A percentile compares a stretch with the other conserved stretches of the same genome.
These are phyloP conservation scores for Cantharis rustica DNA, from an alignment of 2,888 invertebrate genomes.

Conservation along the genomic window DNA sequence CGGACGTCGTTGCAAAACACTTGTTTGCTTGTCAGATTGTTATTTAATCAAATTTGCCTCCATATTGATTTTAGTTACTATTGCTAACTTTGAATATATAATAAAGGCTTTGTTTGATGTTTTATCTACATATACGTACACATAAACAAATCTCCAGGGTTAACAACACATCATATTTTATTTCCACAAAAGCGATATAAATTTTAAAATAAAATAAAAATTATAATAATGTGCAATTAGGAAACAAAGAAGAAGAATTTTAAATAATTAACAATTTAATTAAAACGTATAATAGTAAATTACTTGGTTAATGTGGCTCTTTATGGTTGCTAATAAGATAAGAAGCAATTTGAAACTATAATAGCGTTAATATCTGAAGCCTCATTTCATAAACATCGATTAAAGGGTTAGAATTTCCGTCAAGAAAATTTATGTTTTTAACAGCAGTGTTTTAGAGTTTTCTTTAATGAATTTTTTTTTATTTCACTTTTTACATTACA, in stretches of 20 bases:
- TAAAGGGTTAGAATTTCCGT: slow-evolving; percentile 46
- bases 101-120: slow-evolving; percentile 20
- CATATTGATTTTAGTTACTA: slow-evolving; percentile 21
- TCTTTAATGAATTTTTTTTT: background rate
- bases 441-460: background rate
- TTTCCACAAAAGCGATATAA: background rate
- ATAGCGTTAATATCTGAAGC: slow-evolving; percentile 55
- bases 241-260: slow-evolving; percentile 39
- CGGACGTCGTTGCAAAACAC: slow-evolving; percentile 20
- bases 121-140: background rate
- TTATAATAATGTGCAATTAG: background rate
- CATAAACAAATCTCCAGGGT: background rate
- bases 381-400: slow-evolving; percentile 58
- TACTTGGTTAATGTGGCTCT: slow-evolving; percentile 55
- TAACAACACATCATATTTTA: background rate
- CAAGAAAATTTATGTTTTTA: background rate
- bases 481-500: background rate
- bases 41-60: slow-evolving; percentile 27
- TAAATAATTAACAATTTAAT: slow-evolving; percentile 48
- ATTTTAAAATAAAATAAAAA: background rate
- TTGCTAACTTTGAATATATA: slow-evolving; percentile 9
- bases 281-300: slow-evolving; percentile 52
- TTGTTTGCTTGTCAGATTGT: slow-evolving; percentile 22
- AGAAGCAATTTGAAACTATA: slow-evolving; percentile 57
- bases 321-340: slow-evolving; percentile 55